phyloP scores from a whole-genome alignment of 2,888 invertebrate genomes.

The Lasioglossum calceatum region DNA sequence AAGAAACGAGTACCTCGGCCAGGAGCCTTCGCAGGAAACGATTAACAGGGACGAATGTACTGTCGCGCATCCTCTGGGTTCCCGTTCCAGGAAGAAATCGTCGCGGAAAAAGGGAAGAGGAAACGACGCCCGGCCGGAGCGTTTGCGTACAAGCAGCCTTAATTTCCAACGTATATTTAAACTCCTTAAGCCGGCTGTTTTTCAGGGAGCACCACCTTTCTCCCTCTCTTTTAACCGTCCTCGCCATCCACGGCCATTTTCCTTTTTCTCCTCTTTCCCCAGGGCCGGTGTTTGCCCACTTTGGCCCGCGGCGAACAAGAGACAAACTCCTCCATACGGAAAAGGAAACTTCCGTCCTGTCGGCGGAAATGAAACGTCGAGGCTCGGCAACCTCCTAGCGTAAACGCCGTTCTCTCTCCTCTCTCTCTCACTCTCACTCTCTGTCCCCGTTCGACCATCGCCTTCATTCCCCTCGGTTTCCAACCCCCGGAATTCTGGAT shows the following conservation, averaged over 20 bases:
- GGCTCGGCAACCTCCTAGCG: constrained; percentile 62
- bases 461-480: not conserved
- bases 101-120: constrained; percentile 38
- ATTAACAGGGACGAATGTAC: constrained; percentile 56
- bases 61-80: constrained; percentile 4
- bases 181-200: constrained; percentile 75
- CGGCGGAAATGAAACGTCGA: constrained; percentile 77
- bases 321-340: constrained; percentile 66
- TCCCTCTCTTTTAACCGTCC: not conserved
- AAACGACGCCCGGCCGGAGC: constrained; percentile 35
- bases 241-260: constrained; percentile 21
- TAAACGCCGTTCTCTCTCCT: constrained; percentile 60
- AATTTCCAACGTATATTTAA: constrained; percentile 79
- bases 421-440: constrained; percentile 1
- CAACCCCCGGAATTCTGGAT: constrained; percentile 50
- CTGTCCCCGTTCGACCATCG: not conserved
- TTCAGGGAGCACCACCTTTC: constrained; percentile 38
- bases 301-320: constrained; percentile 59
- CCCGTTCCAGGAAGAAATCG: constrained; percentile 44
- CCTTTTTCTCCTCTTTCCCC: constrained; percentile 30
- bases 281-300: constrained; percentile 59
- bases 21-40: constrained; percentile 31
- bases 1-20: not conserved
- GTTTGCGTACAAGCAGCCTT: constrained; percentile 70
- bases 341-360: constrained; percentile 71